These are phyloP conservation scores for Chouioia cunea DNA, from an alignment of 2,888 invertebrate genomes.

Conservation along the genomic window DNA sequence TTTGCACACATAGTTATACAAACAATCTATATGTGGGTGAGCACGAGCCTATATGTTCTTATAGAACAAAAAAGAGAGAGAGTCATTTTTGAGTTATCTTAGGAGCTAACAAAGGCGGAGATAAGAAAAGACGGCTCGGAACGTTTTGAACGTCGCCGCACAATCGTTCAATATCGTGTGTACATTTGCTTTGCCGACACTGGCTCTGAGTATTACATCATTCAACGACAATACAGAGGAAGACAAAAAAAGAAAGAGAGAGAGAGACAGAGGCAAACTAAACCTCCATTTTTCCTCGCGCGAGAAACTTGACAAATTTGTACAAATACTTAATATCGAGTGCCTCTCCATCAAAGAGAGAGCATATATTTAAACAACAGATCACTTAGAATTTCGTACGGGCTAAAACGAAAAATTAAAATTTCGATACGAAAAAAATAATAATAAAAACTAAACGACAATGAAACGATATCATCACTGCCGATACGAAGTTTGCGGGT, in stretches of 20 bases:
- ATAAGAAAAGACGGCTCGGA: not conserved
- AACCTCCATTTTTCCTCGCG: too few species aligned
- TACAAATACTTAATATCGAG: too few species aligned
- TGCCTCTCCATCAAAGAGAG: too few species aligned
- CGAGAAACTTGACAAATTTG: too few species aligned
- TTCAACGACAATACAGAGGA: not conserved
- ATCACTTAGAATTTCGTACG: too few species aligned
- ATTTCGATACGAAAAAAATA: too few species aligned
- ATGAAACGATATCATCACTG: too few species aligned
- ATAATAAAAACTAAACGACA: too few species aligned
- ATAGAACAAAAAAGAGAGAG: not conserved
- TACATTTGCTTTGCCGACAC: conserved; percentile 5
- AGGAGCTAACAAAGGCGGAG: conserved; percentile 42
- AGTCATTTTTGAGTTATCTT: conserved; percentile 26
- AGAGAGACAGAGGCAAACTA: not conserved
- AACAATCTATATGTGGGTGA: conserved; percentile 32
- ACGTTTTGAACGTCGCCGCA: conserved; percentile 14
- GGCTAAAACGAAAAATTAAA: too few species aligned
- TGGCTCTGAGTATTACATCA: conserved; percentile 32
- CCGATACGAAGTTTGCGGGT: too few species aligned
- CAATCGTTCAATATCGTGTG: not conserved
- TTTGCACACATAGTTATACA: conserved; percentile 48
- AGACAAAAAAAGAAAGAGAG: not conserved
- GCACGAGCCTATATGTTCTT: conserved; percentile 49
- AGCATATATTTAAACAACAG: too few species aligned